Percentiles rank a stretch among this genome's conserved stretches.
Evolutionary conservation across 2,113 vertebrate genomes (phyloP).

Genomic region (Trachemys scripta): DNA sequence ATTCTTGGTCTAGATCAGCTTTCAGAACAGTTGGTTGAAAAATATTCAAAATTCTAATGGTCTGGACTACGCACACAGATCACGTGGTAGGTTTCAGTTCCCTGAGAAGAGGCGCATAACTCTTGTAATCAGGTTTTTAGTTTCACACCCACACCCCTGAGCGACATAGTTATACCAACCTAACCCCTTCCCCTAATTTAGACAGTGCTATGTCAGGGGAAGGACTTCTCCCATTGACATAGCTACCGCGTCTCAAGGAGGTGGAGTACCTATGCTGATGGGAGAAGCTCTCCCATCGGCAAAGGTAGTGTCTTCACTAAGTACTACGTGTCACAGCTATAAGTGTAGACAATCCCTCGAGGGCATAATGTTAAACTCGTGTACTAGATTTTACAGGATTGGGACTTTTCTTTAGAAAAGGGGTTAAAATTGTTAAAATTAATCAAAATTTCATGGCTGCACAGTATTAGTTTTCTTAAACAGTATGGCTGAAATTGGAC

Average conservation of each 20-base stretch:
- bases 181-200: neutral
- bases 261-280: too few relatives aligned
- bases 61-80: neutral
- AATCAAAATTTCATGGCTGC: constrained; percentile 11
- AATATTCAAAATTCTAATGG: neutral
- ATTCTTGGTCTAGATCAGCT: neutral
- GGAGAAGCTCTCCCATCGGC: too few relatives aligned
- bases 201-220: too few relatives aligned
- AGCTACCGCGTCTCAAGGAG: too few relatives aligned
- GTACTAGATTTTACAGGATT: too few relatives aligned
- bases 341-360: too few relatives aligned
- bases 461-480: constrained; percentile 7
- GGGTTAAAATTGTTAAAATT: neutral
- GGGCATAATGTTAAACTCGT: too few relatives aligned
- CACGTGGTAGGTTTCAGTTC: neutral
- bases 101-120: neutral
- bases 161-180: neutral
- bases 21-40: neutral
- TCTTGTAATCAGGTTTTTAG: neutral
- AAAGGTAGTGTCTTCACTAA: too few relatives aligned
- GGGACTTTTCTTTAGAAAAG: too few relatives aligned
- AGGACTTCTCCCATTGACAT: too few relatives aligned
- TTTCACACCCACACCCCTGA: neutral
- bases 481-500: neutral
- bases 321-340: too few relatives aligned